phyloP scores from a whole-genome alignment of 2,113 vertebrate species.

The Spermophilus dauricus region DNA sequence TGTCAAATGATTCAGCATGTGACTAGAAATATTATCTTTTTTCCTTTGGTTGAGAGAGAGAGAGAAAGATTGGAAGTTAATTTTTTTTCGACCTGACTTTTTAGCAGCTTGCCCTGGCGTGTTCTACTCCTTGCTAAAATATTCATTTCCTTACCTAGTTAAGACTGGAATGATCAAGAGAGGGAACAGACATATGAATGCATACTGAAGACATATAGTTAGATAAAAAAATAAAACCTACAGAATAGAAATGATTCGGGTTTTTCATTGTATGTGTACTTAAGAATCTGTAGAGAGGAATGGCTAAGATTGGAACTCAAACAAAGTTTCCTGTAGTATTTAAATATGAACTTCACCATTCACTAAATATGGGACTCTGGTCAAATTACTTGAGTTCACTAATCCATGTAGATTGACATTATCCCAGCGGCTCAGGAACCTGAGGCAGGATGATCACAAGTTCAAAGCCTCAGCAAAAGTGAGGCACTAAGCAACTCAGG shows the following conservation, averaged over 20 bases:
- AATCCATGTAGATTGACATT: neutral
- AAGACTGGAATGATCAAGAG: neutral
- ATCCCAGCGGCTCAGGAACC: too few relatives aligned
- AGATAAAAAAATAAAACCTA: neutral
- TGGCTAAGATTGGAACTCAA: neutral
- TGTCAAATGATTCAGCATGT: slow-evolving; percentile 10
- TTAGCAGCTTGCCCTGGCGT: neutral
- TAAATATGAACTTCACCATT: neutral
- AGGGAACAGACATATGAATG: neutral
- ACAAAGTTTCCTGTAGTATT: neutral
- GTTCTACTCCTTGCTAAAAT: slow-evolving; percentile 45
- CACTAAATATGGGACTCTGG: neutral
- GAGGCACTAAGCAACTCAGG: too few relatives aligned
- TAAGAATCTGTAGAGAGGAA: neutral
- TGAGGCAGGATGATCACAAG: too few relatives aligned
- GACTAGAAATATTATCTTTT: neutral
- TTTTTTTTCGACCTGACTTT: slow-evolving; percentile 19
- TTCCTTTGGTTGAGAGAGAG: neutral
- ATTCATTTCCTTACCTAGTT: neutral
- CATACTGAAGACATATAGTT: neutral
- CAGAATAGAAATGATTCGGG: neutral
- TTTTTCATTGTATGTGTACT: neutral
- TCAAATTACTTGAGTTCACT: neutral
- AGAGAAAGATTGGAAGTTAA: neutral
- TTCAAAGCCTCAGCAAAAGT: too few relatives aligned